phyloP scores from a whole-genome alignment of 2,797 vertebrate genomes.

The Micropoecilia bifurca region DNA sequence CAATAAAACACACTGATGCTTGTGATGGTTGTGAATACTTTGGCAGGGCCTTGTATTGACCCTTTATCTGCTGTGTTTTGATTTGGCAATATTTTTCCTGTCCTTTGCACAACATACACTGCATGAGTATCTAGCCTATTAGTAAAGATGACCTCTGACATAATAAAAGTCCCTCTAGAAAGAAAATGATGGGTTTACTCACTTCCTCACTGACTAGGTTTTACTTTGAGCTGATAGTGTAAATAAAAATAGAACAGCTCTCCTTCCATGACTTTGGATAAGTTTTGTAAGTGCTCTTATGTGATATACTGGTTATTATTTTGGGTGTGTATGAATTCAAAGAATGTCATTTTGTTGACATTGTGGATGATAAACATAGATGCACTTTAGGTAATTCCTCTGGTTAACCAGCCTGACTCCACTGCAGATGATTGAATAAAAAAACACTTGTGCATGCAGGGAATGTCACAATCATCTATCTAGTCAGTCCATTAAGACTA shows the following conservation, averaged over 20 bases:
- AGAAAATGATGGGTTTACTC: not conserved
- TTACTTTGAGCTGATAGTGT: slow-evolving; percentile 18
- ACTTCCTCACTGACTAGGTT: slow-evolving; percentile 12
- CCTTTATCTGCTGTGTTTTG: not conserved
- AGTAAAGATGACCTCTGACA: not conserved
- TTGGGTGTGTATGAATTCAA: slow-evolving; percentile 92
- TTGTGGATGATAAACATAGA: slow-evolving; percentile 96
- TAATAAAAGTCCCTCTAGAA: not conserved
- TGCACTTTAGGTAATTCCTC: slow-evolving; percentile 97
- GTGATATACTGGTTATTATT: slow-evolving; percentile 89
- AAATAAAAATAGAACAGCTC: slow-evolving; percentile 63
- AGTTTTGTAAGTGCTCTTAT: slow-evolving; percentile 81
- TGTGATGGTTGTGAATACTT: not conserved
- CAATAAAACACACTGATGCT: not conserved
- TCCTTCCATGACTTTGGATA: slow-evolving; percentile 68
- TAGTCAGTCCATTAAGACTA: slow-evolving; percentile 80
- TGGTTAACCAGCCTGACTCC: slow-evolving; percentile 91
- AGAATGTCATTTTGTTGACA: slow-evolving; percentile 87
- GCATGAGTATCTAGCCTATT: not conserved
- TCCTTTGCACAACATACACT: not conserved
- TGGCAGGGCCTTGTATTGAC: not conserved
- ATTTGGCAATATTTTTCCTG: not conserved
- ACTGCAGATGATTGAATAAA: slow-evolving; percentile 90
- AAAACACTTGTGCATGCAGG: slow-evolving; percentile 85
- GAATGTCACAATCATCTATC: slow-evolving; percentile 91